Evolutionary conservation across 2,888 invertebrate species (phyloP), one percentile per base, ranked within the genome.

Genomic region (Anthophora plumipes): DNA sequence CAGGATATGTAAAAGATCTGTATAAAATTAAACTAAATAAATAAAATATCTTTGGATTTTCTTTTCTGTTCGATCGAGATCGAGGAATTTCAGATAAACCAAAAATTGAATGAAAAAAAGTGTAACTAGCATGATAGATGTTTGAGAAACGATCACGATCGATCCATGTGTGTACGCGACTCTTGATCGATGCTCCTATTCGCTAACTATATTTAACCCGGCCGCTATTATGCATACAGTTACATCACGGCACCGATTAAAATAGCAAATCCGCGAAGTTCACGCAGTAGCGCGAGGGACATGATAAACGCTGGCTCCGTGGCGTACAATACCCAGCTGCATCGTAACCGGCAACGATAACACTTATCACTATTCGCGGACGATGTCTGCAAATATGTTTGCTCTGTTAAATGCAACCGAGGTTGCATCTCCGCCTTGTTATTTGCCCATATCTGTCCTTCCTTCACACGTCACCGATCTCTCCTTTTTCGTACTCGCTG

Each of bases 201-300:
- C 37, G 72, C 52, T 25, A 25, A 55, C 76, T 84, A 85, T 83
- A 84, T 85, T 85, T 84, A 83, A 83, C 81, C 64, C 72, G 67
- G 66, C 60, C 52, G 71, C 71, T 86, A 77, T 85, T 88, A 85
- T 85, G 83, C 77, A 66, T 82, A 52, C 83, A 37, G 79, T 85
- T 87, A 87, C 87, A 83, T 86, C 87, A 86, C 72, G 71, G 66
- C 48, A 54, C 57, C 77, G 85, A 84, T 85, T 84, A 85, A 87
- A 87, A 87, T 87, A 87, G 87, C 80, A 77, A 85, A 85, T 80
- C 80, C 77, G 68, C 81, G 80, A 78, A 74, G 77, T 76, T 78
- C 78, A 78, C 61, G 63, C 69, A 17, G 67, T 50, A 37, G 31
- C 68, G n/a, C 52, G 69, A 54, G 60, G 17, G 14, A 22, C 8